Conservation (phyloP, 1,140 invertebrate genomes). For the Parapsyche elsis region DNA sequence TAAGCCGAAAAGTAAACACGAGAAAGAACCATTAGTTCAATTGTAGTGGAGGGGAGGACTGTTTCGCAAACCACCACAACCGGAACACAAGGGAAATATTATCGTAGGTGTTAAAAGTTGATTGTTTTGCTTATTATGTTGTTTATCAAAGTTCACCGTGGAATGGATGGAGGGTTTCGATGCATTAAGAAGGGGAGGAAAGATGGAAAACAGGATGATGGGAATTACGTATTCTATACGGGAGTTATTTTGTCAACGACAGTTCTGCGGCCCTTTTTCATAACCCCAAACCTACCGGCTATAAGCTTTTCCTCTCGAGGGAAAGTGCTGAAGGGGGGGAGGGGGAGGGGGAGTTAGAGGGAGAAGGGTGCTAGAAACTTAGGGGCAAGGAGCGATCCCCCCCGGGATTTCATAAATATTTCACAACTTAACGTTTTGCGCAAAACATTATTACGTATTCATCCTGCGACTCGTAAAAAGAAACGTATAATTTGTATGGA, state of each 20-base stretch:
- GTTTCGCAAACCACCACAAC: not conserved
- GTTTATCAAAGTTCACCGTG: not conserved
- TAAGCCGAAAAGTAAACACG: not conserved
- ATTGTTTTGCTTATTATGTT: not conserved
- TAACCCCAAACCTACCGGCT: not conserved
- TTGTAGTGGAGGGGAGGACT: not conserved
- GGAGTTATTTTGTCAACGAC: conserved; percentile 35
- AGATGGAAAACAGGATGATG: not conserved
- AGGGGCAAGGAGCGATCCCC: not conserved
- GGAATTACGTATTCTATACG: conserved; percentile 27
- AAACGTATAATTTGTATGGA: conserved; percentile 35
- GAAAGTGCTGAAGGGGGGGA: not conserved
- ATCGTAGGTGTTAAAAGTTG: not conserved
- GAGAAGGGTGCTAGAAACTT: not conserved
- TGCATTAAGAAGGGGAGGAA: not conserved
- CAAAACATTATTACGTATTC: conserved; percentile 46
- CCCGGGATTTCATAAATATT: conserved; percentile 46
- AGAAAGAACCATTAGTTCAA: not conserved
- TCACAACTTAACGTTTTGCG: conserved; percentile 44
- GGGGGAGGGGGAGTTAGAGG: not conserved
- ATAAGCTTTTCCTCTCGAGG: not conserved
- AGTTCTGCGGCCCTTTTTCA: not conserved
- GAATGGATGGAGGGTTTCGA: not conserved
- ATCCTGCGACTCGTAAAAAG: conserved; percentile 32
- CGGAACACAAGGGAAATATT: no score